Evolutionary conservation across 1,140 invertebrate species (phyloP).

Genomic region (Scaptomyza graminum): DNA sequence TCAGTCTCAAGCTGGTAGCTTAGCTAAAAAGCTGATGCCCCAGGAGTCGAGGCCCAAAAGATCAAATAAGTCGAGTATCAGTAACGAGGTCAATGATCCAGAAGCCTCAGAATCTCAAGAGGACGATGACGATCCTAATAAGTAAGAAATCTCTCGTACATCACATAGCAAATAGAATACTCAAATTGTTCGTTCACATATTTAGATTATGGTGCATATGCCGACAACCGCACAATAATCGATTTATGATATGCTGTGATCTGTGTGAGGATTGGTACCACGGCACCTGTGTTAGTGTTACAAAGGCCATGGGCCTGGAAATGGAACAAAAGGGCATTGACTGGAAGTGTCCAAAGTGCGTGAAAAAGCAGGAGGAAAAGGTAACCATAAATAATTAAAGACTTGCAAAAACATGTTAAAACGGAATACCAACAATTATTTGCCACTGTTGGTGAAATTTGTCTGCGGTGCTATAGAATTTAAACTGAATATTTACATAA

Average conservation of each 20-base stretch:
- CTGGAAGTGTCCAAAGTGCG: conserved; percentile 95
- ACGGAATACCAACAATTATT: not conserved
- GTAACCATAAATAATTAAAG: conserved; percentile 24
- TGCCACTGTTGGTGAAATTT: no score
- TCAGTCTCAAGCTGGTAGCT: conserved; percentile 4
- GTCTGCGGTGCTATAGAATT: no score
- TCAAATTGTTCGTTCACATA: conserved; percentile 1
- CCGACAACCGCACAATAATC: conserved; percentile 96
- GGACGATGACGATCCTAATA: conserved; percentile 95
- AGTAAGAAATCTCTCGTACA: conserved; percentile 44
- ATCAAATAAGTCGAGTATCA: conserved; percentile 48
- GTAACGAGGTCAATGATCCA: conserved; percentile 80
- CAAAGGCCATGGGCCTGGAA: conserved; percentile 93
- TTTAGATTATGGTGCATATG: conserved; percentile 97
- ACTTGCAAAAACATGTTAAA: no score
- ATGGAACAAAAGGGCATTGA: conserved; percentile 95
- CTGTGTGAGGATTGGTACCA: conserved; percentile 98
- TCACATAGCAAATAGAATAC: not conserved
- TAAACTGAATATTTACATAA: no score
- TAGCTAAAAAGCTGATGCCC: not conserved
- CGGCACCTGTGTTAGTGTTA: conserved; percentile 97
- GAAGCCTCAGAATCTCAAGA: conserved; percentile 88
- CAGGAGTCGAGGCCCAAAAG: conserved; percentile 49
- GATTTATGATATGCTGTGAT: conserved; percentile 99
- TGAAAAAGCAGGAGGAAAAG: conserved; percentile 85